Conservation (phyloP, 1,140 invertebrate genomes). For the Cephus cinctus region DNA sequence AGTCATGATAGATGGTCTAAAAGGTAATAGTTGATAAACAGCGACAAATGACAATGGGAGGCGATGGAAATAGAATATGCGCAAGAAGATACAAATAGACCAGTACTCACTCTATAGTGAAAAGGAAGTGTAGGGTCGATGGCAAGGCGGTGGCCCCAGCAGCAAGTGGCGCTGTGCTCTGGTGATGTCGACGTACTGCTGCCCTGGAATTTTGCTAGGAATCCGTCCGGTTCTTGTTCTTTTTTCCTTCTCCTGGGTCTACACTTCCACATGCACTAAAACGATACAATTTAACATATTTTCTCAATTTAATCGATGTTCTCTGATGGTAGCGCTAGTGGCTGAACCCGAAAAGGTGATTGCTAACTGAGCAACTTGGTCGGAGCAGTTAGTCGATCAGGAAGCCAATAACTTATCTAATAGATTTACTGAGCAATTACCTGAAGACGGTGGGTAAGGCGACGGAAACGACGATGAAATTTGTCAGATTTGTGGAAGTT, state of each 20-base stretch:
- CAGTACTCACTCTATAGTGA: slow-evolving; percentile 61
- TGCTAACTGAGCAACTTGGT: too few species aligned
- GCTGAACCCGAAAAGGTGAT: not conserved
- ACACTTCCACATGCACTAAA: slow-evolving; percentile 6
- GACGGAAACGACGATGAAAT: not conserved
- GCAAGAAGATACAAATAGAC: not conserved
- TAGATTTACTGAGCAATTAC: slow-evolving; percentile 1
- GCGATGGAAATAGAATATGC: not conserved
- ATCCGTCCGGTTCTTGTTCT: slow-evolving; percentile 11
- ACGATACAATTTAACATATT: not conserved
- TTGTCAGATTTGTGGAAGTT: not conserved
- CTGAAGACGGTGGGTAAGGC: slow-evolving; percentile 4
- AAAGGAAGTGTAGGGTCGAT: slow-evolving; percentile 64
- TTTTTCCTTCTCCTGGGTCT: not conserved
- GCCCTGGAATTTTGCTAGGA: slow-evolving; percentile 18
- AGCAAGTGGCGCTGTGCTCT: slow-evolving; percentile 12
- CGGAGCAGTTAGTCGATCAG: too few species aligned
- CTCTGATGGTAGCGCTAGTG: not conserved
- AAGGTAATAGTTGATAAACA: not conserved
- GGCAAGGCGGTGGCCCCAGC: slow-evolving; percentile 60
- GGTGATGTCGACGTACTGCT: slow-evolving; percentile 11
- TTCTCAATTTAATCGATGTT: not conserved
- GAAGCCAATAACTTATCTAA: too few species aligned
- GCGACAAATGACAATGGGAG: too few species aligned
- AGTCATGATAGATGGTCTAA: not conserved